Evolutionary conservation across 2,113 vertebrate species (phyloP), one percentile per base, ranked within the genome.

Genomic region (Chamaea fasciata): DNA sequence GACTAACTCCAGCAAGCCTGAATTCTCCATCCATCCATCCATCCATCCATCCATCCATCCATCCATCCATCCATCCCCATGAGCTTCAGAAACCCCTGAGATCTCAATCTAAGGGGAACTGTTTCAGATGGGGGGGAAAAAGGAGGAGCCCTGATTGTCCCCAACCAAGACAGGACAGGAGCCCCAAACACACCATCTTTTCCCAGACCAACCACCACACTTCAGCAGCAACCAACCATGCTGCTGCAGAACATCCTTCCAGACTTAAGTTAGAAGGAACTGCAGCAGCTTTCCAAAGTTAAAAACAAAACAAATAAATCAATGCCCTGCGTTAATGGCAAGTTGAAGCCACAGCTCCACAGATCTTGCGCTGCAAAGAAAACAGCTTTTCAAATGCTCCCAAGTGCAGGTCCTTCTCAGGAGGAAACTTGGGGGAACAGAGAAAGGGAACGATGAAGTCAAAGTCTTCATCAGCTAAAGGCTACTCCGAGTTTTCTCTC

Each of bases 261-360:
- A 70, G 39, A 77, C 30, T 12, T 3, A 28, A 62, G 79, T 80
- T 12, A 76, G 10, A 64, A 83, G 62, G 67, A 90, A 67, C 68
- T 60, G 65, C 83, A 89, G 70, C 49, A 80, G 76, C 86, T 71
- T 84, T n/a, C 70, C 37, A 41, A 91, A 91, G 75, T 90, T 56
- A n/a, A 90, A 79, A 73, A 18, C 59, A 59, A 55, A 89, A 57
- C 64, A 87, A 81, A 83, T 71, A n/a, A 63, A 76, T 71, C 81
- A 95, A 81, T 56, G 56, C 37, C 60, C 57, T 41, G 52, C 3
- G 0, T 62, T 93, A 90, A 79, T 10, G 23, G 62, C 85, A 70
- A 92, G 42, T 9, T 33, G 76, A 86, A 86, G 89, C 59, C 76
- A 90, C 88, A 3, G 2, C 50, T 92, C 47, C 1, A 0, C 19